These are phyloP conservation scores for Abscondita cerata DNA, from an alignment of 2,888 invertebrate genomes.

Conservation along the genomic window DNA sequence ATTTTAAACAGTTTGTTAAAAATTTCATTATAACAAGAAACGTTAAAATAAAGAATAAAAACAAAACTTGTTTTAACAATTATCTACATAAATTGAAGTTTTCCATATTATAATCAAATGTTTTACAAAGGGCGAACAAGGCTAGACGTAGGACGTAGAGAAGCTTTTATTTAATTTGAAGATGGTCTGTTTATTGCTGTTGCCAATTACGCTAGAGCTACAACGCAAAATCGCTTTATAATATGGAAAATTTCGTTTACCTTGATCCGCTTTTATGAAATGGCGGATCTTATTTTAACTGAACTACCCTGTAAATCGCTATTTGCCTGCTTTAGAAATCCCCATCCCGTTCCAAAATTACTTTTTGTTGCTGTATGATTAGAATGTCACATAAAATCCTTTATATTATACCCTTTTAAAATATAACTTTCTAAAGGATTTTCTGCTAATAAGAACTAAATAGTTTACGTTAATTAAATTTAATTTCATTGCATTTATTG, in stretches of 20 bases:
- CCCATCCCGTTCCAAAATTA: slow-evolving; percentile 32
- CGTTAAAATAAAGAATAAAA: too few relatives aligned
- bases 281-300: slow-evolving; percentile 6
- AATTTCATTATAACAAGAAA: too few relatives aligned
- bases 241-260: slow-evolving; percentile 10
- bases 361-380: slow-evolving; percentile 36
- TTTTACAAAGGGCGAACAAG: slow-evolving; percentile 8
- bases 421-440: slow-evolving; percentile 24
- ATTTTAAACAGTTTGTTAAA: too few relatives aligned
- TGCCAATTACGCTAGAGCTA: slow-evolving; percentile 27
- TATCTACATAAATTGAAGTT: slow-evolving; percentile 6
- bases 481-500: too few relatives aligned
- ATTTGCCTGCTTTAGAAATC: slow-evolving; percentile 34
- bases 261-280: slow-evolving; percentile 18
- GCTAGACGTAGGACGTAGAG: slow-evolving; percentile 14
- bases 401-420: slow-evolving; percentile 31
- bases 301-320: slow-evolving; percentile 33
- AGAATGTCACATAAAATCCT: slow-evolving; percentile 36
- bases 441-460: slow-evolving; percentile 15
- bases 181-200: slow-evolving; percentile 26
- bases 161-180: slow-evolving; percentile 17
- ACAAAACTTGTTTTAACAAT: background rate
- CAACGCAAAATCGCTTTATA: slow-evolving; percentile 12
- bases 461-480: slow-evolving; percentile 1
- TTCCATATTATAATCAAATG: background rate